Evolutionary conservation across 2,888 invertebrate genomes (phyloP), one percentile per base, ranked within the genome.

Genomic region (Camptogramma bilineatum): DNA sequence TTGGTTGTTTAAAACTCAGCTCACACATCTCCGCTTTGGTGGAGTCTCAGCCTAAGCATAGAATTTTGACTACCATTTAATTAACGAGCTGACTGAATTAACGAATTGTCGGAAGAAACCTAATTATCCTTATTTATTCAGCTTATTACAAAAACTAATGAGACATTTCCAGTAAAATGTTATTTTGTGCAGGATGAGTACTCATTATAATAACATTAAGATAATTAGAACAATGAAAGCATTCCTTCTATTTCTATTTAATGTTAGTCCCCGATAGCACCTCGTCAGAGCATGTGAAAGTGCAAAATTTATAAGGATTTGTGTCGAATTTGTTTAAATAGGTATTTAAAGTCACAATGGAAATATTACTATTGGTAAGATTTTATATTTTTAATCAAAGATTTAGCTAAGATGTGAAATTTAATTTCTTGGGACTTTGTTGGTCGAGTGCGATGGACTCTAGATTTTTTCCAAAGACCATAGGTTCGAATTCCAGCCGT

Each of bases 331-430:
- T 31, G 3, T 34, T 18, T 31, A 18, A 56, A 18, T n/a, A 19
- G 13, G 17, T 18, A 47, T 46, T 46, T 0, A 34, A 9, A 55
- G n/a, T 18, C 16, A 64, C 46, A 61, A 67, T 69, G 64, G 60
- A 62, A 48, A 28, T 51, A 51, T 17, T 51, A n/a, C n/a, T n/a
- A 51, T 31, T 4, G 58, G 62, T 63, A 63, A 63, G 62, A 51
- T 18, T 21, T 18, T 48, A 2, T 16, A 17, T 13, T n/a, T 1
- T 8, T 28, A 1, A 28, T 31, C 21, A n/a, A 28, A 7, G 28
- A 28, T 21, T 21, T 21, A 4, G 21, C 21, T 21, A 21, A 21
- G 21, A 21, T 21, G n/a, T n/a, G n/a, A n/a, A n/a, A n/a, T n/a
- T n/a, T n/a, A n/a, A n/a, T n/a, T n/a, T n/a, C n/a, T n/a, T n/a